Conservation (phyloP, 2,797 vertebrate genomes). For the Chelon auratus region DNA sequence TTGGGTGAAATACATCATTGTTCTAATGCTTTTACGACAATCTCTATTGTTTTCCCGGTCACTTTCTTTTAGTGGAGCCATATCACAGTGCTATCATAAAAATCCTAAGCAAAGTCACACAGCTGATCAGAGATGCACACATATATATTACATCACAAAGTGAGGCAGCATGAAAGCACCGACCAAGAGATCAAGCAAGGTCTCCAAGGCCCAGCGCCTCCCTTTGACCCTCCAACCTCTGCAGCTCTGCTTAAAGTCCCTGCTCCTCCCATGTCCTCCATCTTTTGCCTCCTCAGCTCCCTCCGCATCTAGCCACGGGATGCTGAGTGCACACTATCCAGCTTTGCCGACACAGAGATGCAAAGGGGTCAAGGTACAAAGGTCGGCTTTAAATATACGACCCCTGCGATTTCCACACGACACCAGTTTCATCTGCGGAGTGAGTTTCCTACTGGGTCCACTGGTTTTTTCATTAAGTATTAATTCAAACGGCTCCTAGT, state of each 20-base stretch:
- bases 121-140: conserved; percentile 48
- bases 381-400: conserved; percentile 59
- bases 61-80: conserved; percentile 31
- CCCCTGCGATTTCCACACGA: conserved; percentile 56
- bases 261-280: conserved; percentile 23
- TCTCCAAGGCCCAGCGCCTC: conserved; percentile 41
- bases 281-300: conserved; percentile 35
- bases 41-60: conserved; percentile 20
- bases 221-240: conserved; percentile 58
- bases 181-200: conserved; percentile 51
- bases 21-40: conserved; percentile 19
- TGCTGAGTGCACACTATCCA: conserved; percentile 73
- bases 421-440: conserved; percentile 51
- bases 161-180: conserved; percentile 18
- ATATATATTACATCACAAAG: conserved; percentile 42
- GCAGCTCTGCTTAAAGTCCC: conserved; percentile 36
- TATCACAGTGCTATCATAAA: conserved; percentile 18
- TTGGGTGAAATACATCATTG: neutral
- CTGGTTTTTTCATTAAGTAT: conserved; percentile 39
- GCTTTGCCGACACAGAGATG: conserved; percentile 65
- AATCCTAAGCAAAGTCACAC: conserved; percentile 46
- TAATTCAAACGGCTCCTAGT: conserved; percentile 18
- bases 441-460: conserved; percentile 27
- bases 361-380: conserved; percentile 54
- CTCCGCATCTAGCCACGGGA: conserved; percentile 18